phyloP scores from a whole-genome alignment of 2,888 invertebrate genomes.

The Deilephila elpenor region DNA sequence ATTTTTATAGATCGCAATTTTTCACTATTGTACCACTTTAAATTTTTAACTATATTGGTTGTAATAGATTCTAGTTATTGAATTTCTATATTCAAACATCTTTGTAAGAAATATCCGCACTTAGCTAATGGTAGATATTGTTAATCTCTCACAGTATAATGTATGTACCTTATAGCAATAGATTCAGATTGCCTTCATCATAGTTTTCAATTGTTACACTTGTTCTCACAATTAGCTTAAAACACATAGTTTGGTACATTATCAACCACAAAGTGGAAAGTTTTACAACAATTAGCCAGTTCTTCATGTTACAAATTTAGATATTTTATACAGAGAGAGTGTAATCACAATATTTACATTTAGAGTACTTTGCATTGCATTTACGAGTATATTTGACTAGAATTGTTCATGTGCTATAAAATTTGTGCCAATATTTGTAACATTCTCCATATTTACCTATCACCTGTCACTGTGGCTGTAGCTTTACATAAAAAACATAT shows the following conservation, averaged over 20 bases:
- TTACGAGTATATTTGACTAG: background rate
- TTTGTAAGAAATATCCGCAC: no score
- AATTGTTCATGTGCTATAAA: background rate
- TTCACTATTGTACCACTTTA: background rate
- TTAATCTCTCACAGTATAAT: no score
- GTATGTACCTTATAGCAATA: background rate
- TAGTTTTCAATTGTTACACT: background rate
- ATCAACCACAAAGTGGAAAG: background rate
- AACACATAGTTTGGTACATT: background rate
- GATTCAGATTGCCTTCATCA: background rate
- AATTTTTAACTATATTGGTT: background rate
- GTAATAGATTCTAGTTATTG: background rate
- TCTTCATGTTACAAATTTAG: background rate
- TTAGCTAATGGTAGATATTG: no score
- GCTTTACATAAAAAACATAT: no score
- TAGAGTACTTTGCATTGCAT: background rate
- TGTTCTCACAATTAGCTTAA: background rate
- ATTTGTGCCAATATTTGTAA: background rate
- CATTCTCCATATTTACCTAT: background rate
- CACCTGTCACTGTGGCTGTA: no score
- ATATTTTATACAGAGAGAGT: background rate
- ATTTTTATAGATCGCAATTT: background rate
- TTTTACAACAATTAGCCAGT: background rate
- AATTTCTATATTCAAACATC: no score
- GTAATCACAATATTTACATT: no score